phyloP scores from a whole-genome alignment of 2,113 vertebrate genomes.

The Melierax canorus region DNA sequence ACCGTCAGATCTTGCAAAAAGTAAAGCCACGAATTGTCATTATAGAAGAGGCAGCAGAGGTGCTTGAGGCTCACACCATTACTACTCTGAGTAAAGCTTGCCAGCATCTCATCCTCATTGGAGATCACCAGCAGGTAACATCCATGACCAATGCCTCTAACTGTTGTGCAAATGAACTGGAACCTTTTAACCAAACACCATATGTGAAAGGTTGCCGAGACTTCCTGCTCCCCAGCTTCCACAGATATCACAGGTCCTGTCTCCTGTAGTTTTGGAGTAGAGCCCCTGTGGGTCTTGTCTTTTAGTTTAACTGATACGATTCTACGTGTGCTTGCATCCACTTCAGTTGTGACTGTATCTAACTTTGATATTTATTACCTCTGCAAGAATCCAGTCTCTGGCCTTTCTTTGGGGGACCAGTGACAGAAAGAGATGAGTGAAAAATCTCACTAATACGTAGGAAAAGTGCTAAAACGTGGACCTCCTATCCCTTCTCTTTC shows the following conservation, averaged over 20 bases:
- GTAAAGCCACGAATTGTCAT: constrained; percentile 83
- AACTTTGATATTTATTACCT: not conserved
- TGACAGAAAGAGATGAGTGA: not conserved
- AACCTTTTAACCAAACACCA: not conserved
- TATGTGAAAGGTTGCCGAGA: not conserved
- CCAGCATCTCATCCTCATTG: constrained; percentile 95
- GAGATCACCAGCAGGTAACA: constrained; percentile 94
- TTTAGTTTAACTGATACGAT: not conserved
- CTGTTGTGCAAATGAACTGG: not conserved
- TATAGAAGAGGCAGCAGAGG: constrained; percentile 94
- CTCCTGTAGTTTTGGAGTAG: not conserved
- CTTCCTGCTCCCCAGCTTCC: not conserved
- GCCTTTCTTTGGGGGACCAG: not conserved
- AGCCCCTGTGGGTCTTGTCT: not conserved
- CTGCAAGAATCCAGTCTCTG: not conserved
- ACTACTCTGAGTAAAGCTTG: constrained; percentile 86
- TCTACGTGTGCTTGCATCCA: not conserved
- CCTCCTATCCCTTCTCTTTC: constrained; percentile 13
- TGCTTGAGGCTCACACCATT: constrained; percentile 93
- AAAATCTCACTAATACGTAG: not conserved
- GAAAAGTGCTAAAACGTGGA: not conserved
- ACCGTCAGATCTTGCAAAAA: constrained; percentile 81
- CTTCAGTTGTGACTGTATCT: not conserved
- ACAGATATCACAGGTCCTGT: not conserved
- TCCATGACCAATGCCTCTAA: not conserved